Evolutionary conservation across 2,888 invertebrate genomes (phyloP), one percentile per base, ranked within the genome.

Genomic region (Drosophila quinaria): DNA sequence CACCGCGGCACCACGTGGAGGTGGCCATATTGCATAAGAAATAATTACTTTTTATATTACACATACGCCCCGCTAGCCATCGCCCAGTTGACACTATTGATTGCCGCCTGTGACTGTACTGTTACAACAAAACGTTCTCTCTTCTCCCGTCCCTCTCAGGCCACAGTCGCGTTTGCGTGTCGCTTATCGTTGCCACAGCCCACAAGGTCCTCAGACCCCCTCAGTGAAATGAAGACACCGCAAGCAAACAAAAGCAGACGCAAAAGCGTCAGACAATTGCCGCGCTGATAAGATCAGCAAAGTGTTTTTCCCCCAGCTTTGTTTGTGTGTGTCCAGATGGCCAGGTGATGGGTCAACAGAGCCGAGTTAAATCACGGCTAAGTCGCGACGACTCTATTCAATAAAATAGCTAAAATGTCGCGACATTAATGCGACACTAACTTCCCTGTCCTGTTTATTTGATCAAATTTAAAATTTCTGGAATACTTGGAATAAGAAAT

Each of bases 11-110:
- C n/a, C 50, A 52, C 44, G 22, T 25, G 62, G 49, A 52, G 66
- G 54, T 69, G 60, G 61, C 67, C 83, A 83, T 83, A 83, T 86
- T 84, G 87, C 87, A 85, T 83, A 83, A 86, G 84, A 81, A 85
- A 88, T 85, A 85, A 86, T 88, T 83, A 85, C 88, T 67, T 85
- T 88, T 86, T 86, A 81, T 85, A 86, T 85, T 88, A 88, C 84
- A 85, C 84, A 86, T 81, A 88, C 88, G 81, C 87, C 77, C 82
- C 65, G 70, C 61, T 8, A 64, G 62, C 76, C 63, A 33, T 37
- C 64, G 67, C 60, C 41, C 67, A 74, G 68, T 80, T 76, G 80
- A 83, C 83, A 80, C 88, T 87, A 84, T 84, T 84, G 83, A 88
- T 88, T 82, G 83, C 83, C 46, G 58, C 31, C 47, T 54, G 50